Base-by-base conservation (phyloP, 2,888 invertebrate genomes). In the Mythimna impura region DNA sequence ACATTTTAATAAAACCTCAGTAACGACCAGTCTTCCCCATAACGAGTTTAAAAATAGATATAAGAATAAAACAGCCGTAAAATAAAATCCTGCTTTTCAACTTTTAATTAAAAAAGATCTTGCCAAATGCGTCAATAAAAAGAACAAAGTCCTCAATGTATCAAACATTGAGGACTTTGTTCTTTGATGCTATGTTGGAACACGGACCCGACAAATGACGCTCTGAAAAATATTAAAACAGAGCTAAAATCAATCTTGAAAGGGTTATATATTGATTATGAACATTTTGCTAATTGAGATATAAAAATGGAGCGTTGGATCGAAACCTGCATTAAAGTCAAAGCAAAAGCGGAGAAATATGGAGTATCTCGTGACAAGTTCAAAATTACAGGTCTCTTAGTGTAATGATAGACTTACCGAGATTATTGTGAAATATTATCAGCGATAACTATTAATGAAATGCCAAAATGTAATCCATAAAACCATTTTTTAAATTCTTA, bases 91-190 rank as follows among this genome's bases (percentile, higher is more conserved):
- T 9, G 12, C 30, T n/a, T 68, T 61, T 47, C 22, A 74, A 34
- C 25, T 65, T 68, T 75, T 69, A 66, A 81, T 81, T 75, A 69
- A 57, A 62, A n/a, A 40, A 43, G 8, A 52, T 61, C 8, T 6
- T 17, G 50, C 20, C 43, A 4, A 70, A 64, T 52, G 52, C 34
- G 36, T 30, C 12, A 34, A 20, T 55, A 40, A 47, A 66, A 71
- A 50, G 14, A 17, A 34, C 69, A 69, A 55, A 6, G 1, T 43
- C n/a, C 12, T 55, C 22, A 36, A 63, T 22, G 5, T 62, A n/a
- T n/a, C n/a, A n/a, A n/a, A n/a, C n/a, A n/a, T n/a, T n/a, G n/a
- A n/a, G n/a, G n/a, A n/a, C n/a, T n/a, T n/a, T n/a, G n/a, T 71
- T 72, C 66, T 72, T 81, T 72, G 65, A 66, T 69, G 66, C 36